Conservation (phyloP, 2,888 invertebrate genomes). For the Ennomos quercinarius region DNA sequence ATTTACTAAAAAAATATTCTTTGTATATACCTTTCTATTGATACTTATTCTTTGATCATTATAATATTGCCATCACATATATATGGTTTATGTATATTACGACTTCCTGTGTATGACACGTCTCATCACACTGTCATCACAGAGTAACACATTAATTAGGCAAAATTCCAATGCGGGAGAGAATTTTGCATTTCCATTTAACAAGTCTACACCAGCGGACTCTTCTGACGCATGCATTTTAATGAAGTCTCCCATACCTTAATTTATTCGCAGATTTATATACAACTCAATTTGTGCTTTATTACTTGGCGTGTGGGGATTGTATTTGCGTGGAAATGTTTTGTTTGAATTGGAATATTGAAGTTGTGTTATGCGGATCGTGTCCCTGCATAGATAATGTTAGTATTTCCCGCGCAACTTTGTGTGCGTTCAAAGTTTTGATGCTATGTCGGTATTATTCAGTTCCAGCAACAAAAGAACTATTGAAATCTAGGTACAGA, state of each 20-base stretch:
- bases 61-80: too few species aligned
- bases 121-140: conserved; percentile 2
- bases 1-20: too few species aligned
- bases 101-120: too few species aligned
- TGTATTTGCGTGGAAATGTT: conserved; percentile 7
- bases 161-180: conserved; percentile 3
- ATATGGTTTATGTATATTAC: too few species aligned
- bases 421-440: too few species aligned
- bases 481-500: too few species aligned
- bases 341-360: conserved; percentile 1
- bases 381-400: conserved; percentile 19
- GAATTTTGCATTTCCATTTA: conserved; percentile 12
- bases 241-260: conserved; percentile 19
- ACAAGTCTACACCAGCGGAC: conserved; percentile 20
- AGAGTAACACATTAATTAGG: conserved; percentile 10
- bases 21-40: too few species aligned
- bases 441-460: too few species aligned
- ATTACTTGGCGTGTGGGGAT: background rate
- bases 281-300: conserved; percentile 12
- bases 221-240: conserved; percentile 29
- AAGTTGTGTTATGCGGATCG: conserved; percentile 10
- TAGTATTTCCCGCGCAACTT: background rate
- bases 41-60: too few species aligned
- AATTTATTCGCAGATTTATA: conserved; percentile 15
- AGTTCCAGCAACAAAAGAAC: too few species aligned